A percentile compares a stretch with the other conserved stretches of the same genome.
These are phyloP conservation scores for Amphilophus citrinellus DNA, from an alignment of 2,113 vertebrate species.

Conservation along the genomic window DNA sequence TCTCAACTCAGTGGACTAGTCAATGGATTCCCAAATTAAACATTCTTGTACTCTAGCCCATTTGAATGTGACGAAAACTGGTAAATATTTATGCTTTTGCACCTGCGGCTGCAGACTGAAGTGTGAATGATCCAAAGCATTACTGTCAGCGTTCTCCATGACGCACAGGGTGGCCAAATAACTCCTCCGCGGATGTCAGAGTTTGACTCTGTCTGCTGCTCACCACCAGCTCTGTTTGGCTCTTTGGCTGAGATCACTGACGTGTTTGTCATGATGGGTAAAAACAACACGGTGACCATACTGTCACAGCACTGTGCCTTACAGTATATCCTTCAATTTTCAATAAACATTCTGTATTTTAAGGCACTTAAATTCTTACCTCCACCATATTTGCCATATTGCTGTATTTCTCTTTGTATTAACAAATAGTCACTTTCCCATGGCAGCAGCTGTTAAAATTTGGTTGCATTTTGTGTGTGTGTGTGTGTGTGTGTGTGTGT, in stretches of 20 bases:
- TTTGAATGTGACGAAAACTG: not conserved
- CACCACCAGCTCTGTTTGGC: conserved; percentile 4
- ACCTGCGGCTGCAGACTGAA: conserved; percentile 2
- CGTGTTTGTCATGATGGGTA: not conserved
- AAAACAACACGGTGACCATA: not conserved
- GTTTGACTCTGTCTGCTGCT: conserved; percentile 26
- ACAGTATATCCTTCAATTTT: not conserved
- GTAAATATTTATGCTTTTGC: not conserved
- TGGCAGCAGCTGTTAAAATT: not conserved
- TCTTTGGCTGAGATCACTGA: conserved; percentile 10
- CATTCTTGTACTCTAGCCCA: not conserved
- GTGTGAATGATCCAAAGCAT: conserved; percentile 10
- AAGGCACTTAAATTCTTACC: not conserved
- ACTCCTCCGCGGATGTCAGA: conserved; percentile 34
- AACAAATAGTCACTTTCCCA: not conserved
- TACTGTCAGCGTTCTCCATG: conserved; percentile 5
- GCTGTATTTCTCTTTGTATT: not conserved
- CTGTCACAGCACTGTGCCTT: not conserved
- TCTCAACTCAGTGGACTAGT: fast-evolving
- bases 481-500: not conserved
- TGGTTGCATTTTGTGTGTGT: not conserved
- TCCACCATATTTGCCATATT: not conserved
- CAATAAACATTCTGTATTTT: not conserved
- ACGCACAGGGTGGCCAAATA: conserved; percentile 29
- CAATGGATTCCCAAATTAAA: not conserved